Percentiles rank a stretch among this genome's conserved stretches.
phyloP scores from a whole-genome alignment of 1,140 invertebrate species.

The Xylocopa sonorina region DNA sequence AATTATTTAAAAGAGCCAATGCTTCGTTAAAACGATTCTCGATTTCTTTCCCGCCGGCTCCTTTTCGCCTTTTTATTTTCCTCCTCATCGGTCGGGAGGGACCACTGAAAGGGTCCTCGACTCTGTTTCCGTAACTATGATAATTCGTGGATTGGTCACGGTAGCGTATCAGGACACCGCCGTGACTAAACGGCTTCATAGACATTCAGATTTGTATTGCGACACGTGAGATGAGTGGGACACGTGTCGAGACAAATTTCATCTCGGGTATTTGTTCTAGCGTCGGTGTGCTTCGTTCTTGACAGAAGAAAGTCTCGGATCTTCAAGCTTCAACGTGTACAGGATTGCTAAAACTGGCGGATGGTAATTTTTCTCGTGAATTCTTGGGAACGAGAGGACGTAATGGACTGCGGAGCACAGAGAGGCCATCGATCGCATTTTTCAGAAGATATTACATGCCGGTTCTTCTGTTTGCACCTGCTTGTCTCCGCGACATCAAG shows the following conservation, averaged over 20 bases:
- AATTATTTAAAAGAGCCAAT: slow-evolving; percentile 29
- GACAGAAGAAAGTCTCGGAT: no score
- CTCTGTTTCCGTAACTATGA: not conserved
- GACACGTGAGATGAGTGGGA: no score
- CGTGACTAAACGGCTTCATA: no score
- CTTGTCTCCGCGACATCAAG: slow-evolving; percentile 24
- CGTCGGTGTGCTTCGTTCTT: no score
- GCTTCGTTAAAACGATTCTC: slow-evolving; percentile 11
- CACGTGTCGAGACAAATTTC: no score
- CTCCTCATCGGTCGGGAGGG: not conserved
- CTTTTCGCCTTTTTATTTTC: not conserved
- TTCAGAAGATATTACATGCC: slow-evolving; percentile 35
- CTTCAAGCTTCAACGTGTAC: no score
- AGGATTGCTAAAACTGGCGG: not conserved
- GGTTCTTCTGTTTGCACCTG: slow-evolving; percentile 50
- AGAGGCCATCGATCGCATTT: slow-evolving; percentile 43
- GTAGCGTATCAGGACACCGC: not conserved
- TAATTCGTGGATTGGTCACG: slow-evolving; percentile 1
- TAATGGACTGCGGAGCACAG: not conserved
- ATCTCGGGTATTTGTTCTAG: no score
- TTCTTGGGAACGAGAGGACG: not conserved
- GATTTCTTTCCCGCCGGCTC: not conserved
- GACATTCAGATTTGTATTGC: no score
- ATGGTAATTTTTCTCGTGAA: slow-evolving; percentile 39
- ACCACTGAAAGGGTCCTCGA: not conserved